phyloP scores from a whole-genome alignment of 2,797 vertebrate genomes.

The Discoglossus pictus region DNA sequence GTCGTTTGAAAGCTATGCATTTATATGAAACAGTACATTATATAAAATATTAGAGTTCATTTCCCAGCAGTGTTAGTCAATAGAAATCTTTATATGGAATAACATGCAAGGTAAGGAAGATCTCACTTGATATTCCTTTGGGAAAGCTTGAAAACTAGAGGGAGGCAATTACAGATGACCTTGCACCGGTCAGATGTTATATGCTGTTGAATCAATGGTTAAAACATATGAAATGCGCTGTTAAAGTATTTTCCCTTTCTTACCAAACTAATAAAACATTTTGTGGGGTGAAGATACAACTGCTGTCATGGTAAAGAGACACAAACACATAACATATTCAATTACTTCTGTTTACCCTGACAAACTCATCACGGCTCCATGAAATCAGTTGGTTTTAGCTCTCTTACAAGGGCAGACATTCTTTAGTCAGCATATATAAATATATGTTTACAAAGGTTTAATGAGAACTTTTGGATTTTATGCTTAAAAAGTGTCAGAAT shows the following conservation, averaged over 20 bases:
- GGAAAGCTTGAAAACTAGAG: slow-evolving; percentile 47
- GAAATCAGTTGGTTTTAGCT: slow-evolving; percentile 14
- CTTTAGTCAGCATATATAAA: slow-evolving; percentile 35
- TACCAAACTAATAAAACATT: slow-evolving; percentile 33
- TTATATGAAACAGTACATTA: slow-evolving; percentile 46
- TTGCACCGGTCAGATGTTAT: slow-evolving; percentile 44
- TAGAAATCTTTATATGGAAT: slow-evolving; percentile 49
- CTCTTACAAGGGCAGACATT: slow-evolving; percentile 32
- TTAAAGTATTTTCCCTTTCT: slow-evolving; percentile 41
- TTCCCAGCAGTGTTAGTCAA: slow-evolving; percentile 52
- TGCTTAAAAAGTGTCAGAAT: slow-evolving; percentile 14
- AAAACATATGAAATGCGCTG: slow-evolving; percentile 33
- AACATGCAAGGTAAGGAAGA: slow-evolving; percentile 52
- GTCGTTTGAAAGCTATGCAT: slow-evolving; percentile 44
- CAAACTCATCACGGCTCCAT: slow-evolving; percentile 4
- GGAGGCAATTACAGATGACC: slow-evolving; percentile 50
- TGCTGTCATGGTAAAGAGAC: not conserved
- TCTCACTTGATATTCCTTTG: slow-evolving; percentile 48
- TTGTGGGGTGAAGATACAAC: slow-evolving; percentile 17
- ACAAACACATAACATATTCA: not conserved
- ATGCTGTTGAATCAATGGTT: slow-evolving; percentile 45
- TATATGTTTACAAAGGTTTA: slow-evolving; percentile 17
- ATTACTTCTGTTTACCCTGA: slow-evolving; percentile 32
- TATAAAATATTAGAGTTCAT: slow-evolving; percentile 46
- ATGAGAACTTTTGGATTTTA: slow-evolving; percentile 27